Conservation (phyloP, 2,888 invertebrate species). For the Lissonota sp. region DNA sequence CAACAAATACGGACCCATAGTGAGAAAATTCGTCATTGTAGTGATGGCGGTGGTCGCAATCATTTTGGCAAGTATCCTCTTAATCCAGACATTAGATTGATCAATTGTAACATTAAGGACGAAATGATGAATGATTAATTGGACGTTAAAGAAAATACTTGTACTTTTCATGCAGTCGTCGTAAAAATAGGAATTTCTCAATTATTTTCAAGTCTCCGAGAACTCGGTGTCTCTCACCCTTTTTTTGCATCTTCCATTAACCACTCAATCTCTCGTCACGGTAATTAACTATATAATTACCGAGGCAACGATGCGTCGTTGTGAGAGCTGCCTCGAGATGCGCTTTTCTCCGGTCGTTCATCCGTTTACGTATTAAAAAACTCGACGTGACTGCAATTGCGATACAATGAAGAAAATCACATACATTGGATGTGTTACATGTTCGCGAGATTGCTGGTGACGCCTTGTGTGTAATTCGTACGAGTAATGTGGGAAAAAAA, state of each 20-base stretch:
- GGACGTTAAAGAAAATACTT: neutral
- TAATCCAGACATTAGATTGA: neutral
- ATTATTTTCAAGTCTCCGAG: constrained; percentile 27
- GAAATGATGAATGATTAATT: constrained; percentile 2
- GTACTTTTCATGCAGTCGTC: neutral
- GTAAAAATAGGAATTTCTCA: constrained; percentile 28
- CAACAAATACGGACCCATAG: constrained; percentile 75
- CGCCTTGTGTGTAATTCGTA: constrained; percentile 1
- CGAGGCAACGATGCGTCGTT: constrained; percentile 22
- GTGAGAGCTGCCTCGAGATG: constrained; percentile 16
- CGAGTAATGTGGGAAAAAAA: constrained; percentile 46
- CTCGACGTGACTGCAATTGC: neutral
- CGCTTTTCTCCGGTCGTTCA: constrained; percentile 26
- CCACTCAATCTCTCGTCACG: constrained; percentile 56
- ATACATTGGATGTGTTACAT: neutral
- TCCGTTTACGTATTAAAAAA: constrained; percentile 32
- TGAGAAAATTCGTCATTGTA: constrained; percentile 79
- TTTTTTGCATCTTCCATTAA: constrained; percentile 38
- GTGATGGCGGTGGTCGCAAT: constrained; percentile 81
- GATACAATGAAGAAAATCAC: constrained; percentile 36
- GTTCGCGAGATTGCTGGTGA: neutral
- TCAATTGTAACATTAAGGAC: neutral
- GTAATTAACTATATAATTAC: constrained; percentile 54
- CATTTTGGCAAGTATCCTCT: constrained; percentile 79
- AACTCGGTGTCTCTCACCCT: constrained; percentile 6